Percentiles rank a stretch among this genome's conserved stretches.
Conservation (phyloP, 2,797 vertebrate genomes). For the Squalus acanthias region DNA sequence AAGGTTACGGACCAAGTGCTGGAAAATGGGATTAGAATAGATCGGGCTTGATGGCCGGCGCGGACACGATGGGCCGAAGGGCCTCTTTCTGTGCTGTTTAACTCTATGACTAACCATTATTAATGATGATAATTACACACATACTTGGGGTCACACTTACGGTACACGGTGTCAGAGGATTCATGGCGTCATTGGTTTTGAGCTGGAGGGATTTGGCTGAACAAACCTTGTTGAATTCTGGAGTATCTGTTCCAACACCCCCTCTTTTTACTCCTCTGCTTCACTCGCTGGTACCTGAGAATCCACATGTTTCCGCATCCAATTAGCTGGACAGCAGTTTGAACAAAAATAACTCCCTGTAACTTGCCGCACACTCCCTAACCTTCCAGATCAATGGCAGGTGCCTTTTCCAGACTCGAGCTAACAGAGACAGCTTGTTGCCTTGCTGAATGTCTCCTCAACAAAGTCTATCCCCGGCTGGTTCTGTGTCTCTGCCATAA, state of each 20-base stretch:
- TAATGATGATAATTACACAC: background rate
- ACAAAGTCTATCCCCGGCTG: background rate
- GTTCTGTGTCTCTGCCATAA: background rate
- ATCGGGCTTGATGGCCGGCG: no score
- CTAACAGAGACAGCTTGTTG: no score
- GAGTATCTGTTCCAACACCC: background rate
- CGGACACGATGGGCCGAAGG: no score
- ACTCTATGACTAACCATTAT: no score
- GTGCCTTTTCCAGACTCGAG: no score
- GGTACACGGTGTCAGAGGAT: no score
- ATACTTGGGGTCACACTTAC: background rate
- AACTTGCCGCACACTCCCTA: no score
- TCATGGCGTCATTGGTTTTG: background rate
- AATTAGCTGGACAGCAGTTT: background rate
- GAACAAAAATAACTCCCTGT: background rate
- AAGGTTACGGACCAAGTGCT: no score
- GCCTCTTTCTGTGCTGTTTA: no score
- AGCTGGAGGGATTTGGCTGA: background rate
- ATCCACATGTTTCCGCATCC: background rate
- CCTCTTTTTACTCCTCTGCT: background rate
- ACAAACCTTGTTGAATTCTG: background rate
- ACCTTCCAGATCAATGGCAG: no score
- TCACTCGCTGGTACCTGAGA: background rate
- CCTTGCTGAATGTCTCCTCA: background rate
- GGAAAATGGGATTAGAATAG: no score